These are phyloP conservation scores for Brachyhypopomus gauderio DNA, from an alignment of 2,113 vertebrate genomes.

Conservation along the genomic window DNA sequence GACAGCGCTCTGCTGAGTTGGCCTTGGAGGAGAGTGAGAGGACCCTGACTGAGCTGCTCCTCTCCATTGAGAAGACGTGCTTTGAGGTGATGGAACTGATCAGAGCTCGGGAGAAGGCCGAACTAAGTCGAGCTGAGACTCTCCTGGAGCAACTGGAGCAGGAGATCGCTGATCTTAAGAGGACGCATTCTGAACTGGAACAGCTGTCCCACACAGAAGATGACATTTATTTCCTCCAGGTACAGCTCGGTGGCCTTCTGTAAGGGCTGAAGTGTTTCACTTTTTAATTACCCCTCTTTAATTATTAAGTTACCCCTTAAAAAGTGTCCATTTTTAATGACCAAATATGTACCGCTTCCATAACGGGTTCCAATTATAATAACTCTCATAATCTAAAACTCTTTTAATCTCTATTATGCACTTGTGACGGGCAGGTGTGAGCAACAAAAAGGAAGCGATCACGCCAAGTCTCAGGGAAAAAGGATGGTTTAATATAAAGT, in stretches of 20 bases:
- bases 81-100: conserved; percentile 44
- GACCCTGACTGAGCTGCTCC: conserved; percentile 41
- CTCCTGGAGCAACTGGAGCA: conserved; percentile 37
- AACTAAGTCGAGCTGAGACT: conserved; percentile 30
- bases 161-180: conserved; percentile 55
- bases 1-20: conserved; percentile 47
- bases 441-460: too few relatives aligned
- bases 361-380: too few relatives aligned
- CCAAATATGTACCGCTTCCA: too few relatives aligned
- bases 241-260: conserved; percentile 23
- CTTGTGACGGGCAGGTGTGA: too few relatives aligned
- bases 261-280: too few relatives aligned
- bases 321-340: too few relatives aligned
- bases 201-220: conserved; percentile 57
- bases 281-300: too few relatives aligned
- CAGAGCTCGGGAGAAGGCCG: conserved; percentile 45
- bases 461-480: too few relatives aligned
- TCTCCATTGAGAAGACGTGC: conserved; percentile 38
- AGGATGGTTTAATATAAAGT: too few relatives aligned
- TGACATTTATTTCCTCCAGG: conserved; percentile 62
- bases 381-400: too few relatives aligned
- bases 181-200: conserved; percentile 45
- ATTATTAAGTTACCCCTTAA: too few relatives aligned
- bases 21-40: conserved; percentile 41
- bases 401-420: too few relatives aligned